phyloP scores from a whole-genome alignment of 2,113 vertebrate species.

The Corapipo altera region DNA sequence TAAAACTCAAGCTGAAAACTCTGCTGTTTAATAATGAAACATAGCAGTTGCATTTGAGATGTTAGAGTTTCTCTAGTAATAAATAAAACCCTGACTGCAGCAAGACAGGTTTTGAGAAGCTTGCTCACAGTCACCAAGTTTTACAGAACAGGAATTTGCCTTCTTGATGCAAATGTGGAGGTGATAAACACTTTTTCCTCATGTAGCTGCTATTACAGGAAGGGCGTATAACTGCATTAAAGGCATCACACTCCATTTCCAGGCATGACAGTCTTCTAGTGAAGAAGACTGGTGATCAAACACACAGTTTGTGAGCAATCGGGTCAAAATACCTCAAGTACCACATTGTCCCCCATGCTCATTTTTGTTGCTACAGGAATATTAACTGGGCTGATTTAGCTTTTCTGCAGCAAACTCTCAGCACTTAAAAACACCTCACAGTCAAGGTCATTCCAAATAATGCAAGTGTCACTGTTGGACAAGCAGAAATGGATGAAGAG shows the following conservation, averaged over 20 bases:
- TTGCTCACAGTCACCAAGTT: background rate
- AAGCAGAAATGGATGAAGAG: background rate
- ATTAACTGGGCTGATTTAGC: background rate
- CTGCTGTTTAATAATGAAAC: slow-evolving; percentile 37
- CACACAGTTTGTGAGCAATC: background rate
- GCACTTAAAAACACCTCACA: background rate
- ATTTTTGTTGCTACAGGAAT: background rate
- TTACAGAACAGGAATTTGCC: background rate
- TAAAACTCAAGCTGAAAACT: slow-evolving; percentile 14
- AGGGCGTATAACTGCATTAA: background rate
- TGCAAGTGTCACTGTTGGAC: background rate
- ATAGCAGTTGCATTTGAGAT: background rate
- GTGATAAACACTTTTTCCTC: background rate
- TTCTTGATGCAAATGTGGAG: rapidly evolving
- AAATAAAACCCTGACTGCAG: background rate
- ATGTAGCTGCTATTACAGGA: background rate
- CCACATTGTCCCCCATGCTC: rapidly evolving
- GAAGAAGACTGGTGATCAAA: background rate
- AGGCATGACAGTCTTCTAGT: background rate
- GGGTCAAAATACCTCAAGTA: background rate
- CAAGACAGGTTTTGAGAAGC: background rate
- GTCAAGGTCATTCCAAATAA: background rate
- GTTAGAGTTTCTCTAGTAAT: background rate
- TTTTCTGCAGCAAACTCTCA: background rate
- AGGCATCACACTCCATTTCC: background rate